Base-by-base conservation (phyloP, 2,113 vertebrate genomes). In the Mola mola region DNA sequence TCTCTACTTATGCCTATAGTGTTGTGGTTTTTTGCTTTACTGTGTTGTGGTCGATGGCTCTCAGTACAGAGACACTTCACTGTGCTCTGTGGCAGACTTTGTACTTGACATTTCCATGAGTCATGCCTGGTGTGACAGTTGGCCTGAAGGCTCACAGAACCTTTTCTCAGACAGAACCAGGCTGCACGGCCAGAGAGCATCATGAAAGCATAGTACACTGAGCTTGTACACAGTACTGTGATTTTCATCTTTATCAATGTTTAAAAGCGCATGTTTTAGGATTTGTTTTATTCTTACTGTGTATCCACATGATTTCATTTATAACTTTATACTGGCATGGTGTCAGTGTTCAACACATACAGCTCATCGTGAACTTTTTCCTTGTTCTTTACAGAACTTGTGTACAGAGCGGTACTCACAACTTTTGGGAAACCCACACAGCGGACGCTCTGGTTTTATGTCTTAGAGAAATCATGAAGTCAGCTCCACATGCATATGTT, bases 91-190 rank as follows among this genome's bases (percentile, higher is more conserved):
- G 47, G 75, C 66, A 84, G 80, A 83, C 83, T 88, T 85, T 78
- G 79, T 71, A 71, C 89, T 90, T 90, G 89, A 87, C 88, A 90
- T 90, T 89, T 90, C 73, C 66, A 75, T 88, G 85, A 87, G 83
- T 90, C 87, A 87, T 84, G 85, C 71, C 82, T 80, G 75, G 89
- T 88, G 74, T 85, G 84, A 89, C 83, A 62, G 69, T 69, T 79
- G 74, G 88, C 91, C 89, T 70, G 72, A 50, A 89, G 90, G 88
- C 79, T 70, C 34, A 9, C 75, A 65, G 80, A 87, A 88, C 83
- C 89, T 90, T 89, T 89, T 75, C 79, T 70, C 66, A 85, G 78
- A 72, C 72, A 75, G 65, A 79, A 82, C 75, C 72, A 75, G 76
- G 77, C 81, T 62, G 75, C 75, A 59, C 17, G 62, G 47, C 65